Percentiles rank a stretch among this genome's conserved stretches.
These are phyloP conservation scores for Aporophyla lueneburgensis DNA, from an alignment of 2,888 invertebrate genomes.

Conservation along the genomic window DNA sequence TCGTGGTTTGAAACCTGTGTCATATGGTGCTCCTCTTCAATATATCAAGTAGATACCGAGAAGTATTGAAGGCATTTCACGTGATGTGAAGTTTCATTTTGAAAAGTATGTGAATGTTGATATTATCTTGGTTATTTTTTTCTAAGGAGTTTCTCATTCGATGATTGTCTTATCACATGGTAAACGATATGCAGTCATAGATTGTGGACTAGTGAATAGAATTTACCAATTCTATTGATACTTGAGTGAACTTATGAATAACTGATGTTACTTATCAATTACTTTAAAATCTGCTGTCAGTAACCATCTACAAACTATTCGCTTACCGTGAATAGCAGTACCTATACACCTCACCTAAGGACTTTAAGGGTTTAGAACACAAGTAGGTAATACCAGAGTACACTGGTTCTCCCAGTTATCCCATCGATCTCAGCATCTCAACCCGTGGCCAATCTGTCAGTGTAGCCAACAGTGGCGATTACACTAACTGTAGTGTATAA, in stretches of 20 bases:
- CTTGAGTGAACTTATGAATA: not conserved
- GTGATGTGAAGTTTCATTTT: not conserved
- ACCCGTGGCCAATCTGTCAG: conserved; percentile 59
- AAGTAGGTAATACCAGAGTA: no score
- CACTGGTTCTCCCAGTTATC: not conserved
- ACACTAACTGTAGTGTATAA: conserved; percentile 85
- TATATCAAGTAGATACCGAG: not conserved
- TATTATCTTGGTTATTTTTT: not conserved
- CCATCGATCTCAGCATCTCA: conserved; percentile 20
- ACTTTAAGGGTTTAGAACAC: not conserved
- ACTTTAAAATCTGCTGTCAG: not conserved
- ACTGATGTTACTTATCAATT: not conserved
- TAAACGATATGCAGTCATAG: not conserved
- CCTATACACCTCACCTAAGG: not conserved
- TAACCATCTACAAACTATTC: not conserved
- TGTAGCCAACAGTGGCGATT: conserved; percentile 67
- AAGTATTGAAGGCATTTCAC: not conserved
- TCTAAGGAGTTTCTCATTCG: not conserved
- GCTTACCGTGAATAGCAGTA: not conserved
- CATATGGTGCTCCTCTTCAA: not conserved
- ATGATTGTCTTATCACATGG: not conserved
- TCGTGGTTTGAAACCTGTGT: conserved; percentile 21
- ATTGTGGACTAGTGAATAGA: not conserved
- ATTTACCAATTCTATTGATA: no score
- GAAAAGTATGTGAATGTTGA: not conserved